Evolutionary conservation across 2,113 vertebrate genomes (phyloP), one percentile per base, ranked within the genome.

Genomic region (Pteropus alecto): DNA sequence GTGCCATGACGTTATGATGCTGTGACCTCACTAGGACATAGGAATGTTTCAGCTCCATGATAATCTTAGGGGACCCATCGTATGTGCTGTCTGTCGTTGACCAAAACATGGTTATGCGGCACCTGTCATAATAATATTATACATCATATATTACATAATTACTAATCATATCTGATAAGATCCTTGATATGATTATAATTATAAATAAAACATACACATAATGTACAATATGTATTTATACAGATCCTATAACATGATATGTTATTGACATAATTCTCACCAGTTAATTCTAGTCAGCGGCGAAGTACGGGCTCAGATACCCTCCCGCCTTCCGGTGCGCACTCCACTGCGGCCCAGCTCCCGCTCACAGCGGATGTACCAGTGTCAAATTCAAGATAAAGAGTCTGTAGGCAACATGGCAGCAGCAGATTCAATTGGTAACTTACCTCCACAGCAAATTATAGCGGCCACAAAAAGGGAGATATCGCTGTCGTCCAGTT

Each of bases 391-490:
- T 21, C 26, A 13, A 26, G 68, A 30, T 0, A 6, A n/a, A 19
- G 83, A 48, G 61, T 28, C 73, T 0, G 1, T 4, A 2, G 26
- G 16, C 0, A 68, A 10, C 60, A 8, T 0, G 22, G 24, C 12
- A 1, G 9, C 15, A 1, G 46, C 7, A 1, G 58, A 1, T 0
- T 0, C 5, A 15, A 2, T 1, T 4, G 4, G 5, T 1, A 2
- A 90, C 98, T 98, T 97, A 99, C 99, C 99, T 99, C 99, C 99
- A 79, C 99, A 99, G 98, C 99, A 99, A 97, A 99, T 99, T 92
- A 99, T 99, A 70, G 99, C 99, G 46, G 99, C 99, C 97, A 99
- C 99, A 48, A 99, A 99, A n/a, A 99, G 99, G 51, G 99, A 99
- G 38, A 99, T 99, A 93, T 99, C 99, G 0, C 99, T 99, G 92